Base-by-base conservation (phyloP, 2,797 vertebrate species). In the Siniperca obscura region DNA sequence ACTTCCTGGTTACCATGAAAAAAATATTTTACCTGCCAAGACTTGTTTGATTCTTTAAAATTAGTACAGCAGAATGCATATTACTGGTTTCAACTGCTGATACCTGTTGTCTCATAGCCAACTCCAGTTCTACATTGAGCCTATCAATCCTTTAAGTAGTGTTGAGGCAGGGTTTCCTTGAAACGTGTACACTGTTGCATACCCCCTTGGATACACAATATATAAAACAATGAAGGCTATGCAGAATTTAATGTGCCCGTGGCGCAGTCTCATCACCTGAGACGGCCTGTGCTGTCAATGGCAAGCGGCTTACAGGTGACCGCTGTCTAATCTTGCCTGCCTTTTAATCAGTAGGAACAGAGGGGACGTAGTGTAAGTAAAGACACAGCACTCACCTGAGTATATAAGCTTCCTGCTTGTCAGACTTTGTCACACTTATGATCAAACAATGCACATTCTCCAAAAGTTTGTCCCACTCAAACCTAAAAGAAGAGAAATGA, bases 321-420 rank as follows among this genome's bases (percentile, higher is more conserved):
- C n/a, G 27, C 67, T 55, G 70, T 73, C 75, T 89, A 90, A 91
- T 86, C 90, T 76, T 4, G n/a, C 2, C 66, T 27, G 53, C 60
- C 42, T 30, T 75, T 64, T 66, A 78, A 81, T 76, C 79, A 30
- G 74, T 5, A 62, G 62, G 61, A 64, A 71, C 16, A 21, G 30
- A 52, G 27, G 27, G 67, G 60, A 40, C 9, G 27, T 14, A 22
- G 5, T 53, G 27, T 13, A 70, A 50, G 17, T 4, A 61, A 42
- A 38, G 53, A 79, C 10, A 3, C 3, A 21, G 27, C 46, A 91
- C 96, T 97, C 92, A 99, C 98, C 98, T 99, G 98, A 99, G 98
- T 99, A 99, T 98, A 98, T 99, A 99, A 98, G 98, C 98, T 98
- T 99, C 98, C 97, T 99, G 98, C 97, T 98, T 99, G 97, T 99